Percentiles rank a stretch among this genome's conserved stretches.
Evolutionary conservation across 2,113 vertebrate genomes (phyloP).

Genomic region (Larimichthys crocea): DNA sequence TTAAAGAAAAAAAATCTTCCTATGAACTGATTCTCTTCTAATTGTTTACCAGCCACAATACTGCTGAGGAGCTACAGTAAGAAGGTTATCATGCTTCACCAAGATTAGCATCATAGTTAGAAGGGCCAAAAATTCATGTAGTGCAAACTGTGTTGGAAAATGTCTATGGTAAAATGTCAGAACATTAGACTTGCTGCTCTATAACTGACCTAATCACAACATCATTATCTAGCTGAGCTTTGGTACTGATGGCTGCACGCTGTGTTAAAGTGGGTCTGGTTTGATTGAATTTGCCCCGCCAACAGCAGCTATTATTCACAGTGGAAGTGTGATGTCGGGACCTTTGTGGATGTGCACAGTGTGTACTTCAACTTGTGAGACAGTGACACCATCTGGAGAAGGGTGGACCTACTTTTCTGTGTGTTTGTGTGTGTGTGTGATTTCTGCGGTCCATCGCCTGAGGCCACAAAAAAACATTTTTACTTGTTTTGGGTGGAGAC

Average conservation of each 20-base stretch:
- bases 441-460: not conserved
- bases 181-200: not conserved
- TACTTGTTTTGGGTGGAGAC: not conserved
- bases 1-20: not conserved
- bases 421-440: not conserved
- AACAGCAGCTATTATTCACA: not conserved
- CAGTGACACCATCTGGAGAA: constrained; percentile 50
- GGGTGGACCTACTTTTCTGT: not conserved
- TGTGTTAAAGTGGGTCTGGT: not conserved
- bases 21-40: not conserved
- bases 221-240: not conserved
- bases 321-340: not conserved
- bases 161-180: not conserved
- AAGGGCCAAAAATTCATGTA: not conserved
- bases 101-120: not conserved
- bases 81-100: not conserved
- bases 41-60: not conserved
- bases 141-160: not conserved
- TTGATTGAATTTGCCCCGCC: not conserved
- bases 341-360: not conserved
- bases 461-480: not conserved
- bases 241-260: not conserved
- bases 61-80: not conserved
- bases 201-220: not conserved
- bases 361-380: constrained; percentile 14